Percentiles rank a stretch among this genome's conserved stretches.
Conservation (phyloP, 2,888 invertebrate genomes). For the Fragum sueziense region DNA sequence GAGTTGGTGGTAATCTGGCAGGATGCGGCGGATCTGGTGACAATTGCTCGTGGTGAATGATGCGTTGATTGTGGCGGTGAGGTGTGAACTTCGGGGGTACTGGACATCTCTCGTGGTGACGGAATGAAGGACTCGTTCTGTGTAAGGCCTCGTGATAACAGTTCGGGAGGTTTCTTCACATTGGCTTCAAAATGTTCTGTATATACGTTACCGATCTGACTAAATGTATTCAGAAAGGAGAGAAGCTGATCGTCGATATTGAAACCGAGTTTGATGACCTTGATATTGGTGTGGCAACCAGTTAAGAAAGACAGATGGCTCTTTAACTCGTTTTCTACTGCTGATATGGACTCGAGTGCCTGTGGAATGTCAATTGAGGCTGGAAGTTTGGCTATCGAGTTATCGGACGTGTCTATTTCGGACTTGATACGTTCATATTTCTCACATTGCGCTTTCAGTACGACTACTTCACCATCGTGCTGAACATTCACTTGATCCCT, state of each 20-base stretch:
- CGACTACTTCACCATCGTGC: conserved; percentile 53
- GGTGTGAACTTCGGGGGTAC: conserved; percentile 18
- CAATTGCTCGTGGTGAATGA: conserved; percentile 41
- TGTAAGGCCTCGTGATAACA: conserved; percentile 39
- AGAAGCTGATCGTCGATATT: conserved; percentile 49
- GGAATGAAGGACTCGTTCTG: conserved; percentile 34
- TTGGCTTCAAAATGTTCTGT: conserved; percentile 48
- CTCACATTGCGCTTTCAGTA: conserved; percentile 55
- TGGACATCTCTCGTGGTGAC: conserved; percentile 26
- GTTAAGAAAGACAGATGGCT: conserved; percentile 48
- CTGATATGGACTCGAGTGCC: conserved; percentile 41
- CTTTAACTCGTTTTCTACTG: conserved; percentile 53
- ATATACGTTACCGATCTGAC: conserved; percentile 49
- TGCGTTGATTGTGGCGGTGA: conserved; percentile 32
- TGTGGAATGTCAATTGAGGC: conserved; percentile 36
- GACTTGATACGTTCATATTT: conserved; percentile 59
- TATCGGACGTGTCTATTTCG: conserved; percentile 45
- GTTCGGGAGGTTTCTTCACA: conserved; percentile 46
- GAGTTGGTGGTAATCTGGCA: conserved; percentile 6
- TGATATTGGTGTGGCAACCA: conserved; percentile 50
- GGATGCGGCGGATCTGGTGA: conserved; percentile 18
- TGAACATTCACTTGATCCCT: conserved; percentile 54
- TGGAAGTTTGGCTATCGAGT: conserved; percentile 44
- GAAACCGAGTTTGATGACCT: conserved; percentile 49
- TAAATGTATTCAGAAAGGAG: conserved; percentile 49